Evolutionary conservation across 2,888 invertebrate species (phyloP).

Genomic region (Drosophila sordidapex): DNA sequence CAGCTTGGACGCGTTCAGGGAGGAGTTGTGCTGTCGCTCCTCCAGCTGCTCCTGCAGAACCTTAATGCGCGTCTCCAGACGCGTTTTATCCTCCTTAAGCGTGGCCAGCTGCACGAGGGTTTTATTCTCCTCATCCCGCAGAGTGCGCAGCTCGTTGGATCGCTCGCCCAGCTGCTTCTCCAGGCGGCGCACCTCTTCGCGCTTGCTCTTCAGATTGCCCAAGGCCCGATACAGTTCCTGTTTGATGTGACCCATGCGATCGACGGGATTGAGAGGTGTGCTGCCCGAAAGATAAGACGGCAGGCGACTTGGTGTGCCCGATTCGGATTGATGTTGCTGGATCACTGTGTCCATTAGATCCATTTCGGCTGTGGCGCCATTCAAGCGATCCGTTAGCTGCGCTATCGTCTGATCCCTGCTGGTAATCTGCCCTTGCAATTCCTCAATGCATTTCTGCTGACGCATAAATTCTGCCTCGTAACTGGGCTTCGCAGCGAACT

Average conservation of each 20-base stretch:
- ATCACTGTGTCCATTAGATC: conserved; percentile 83
- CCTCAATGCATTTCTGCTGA: conserved; percentile 74
- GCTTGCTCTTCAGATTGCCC: conserved; percentile 84
- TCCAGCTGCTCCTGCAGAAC: conserved; percentile 83
- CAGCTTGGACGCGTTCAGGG: conserved; percentile 42
- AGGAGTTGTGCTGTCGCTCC: conserved; percentile 51
- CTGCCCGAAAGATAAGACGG: conserved; percentile 66
- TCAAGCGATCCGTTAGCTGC: conserved; percentile 76
- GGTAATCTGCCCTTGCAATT: conserved; percentile 79
- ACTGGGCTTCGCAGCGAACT: conserved; percentile 79
- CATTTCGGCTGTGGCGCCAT: conserved; percentile 82
- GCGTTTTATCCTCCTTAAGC: conserved; percentile 81
- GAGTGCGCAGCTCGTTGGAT: conserved; percentile 71
- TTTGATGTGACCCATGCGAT: conserved; percentile 84
- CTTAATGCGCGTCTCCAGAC: conserved; percentile 79
- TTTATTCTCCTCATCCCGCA: conserved; percentile 83
- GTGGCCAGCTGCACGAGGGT: conserved; percentile 81
- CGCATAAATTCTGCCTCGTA: conserved; percentile 80
- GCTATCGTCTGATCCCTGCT: conserved; percentile 82
- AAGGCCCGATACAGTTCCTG: conserved; percentile 85
- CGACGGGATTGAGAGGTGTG: conserved; percentile 83
- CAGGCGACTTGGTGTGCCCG: conserved; percentile 60
- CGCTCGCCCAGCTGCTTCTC: conserved; percentile 82
- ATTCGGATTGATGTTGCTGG: conserved; percentile 81
- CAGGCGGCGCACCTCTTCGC: conserved; percentile 86